Percentiles rank a stretch among this genome's conserved stretches.
phyloP scores from a whole-genome alignment of 2,888 invertebrate genomes.

The Gnatocerus cornutus region DNA sequence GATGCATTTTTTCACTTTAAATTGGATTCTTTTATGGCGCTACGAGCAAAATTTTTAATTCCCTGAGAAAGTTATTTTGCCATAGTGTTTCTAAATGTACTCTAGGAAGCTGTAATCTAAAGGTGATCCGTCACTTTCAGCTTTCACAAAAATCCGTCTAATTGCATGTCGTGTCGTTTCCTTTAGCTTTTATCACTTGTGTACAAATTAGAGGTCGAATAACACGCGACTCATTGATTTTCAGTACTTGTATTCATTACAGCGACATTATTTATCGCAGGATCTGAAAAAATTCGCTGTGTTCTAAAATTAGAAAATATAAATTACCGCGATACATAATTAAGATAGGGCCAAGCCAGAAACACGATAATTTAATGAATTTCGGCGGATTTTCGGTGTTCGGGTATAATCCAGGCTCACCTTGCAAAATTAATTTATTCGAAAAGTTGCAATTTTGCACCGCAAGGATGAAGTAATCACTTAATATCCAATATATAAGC shows the following conservation, averaged over 20 bases:
- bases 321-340: constrained; percentile 33
- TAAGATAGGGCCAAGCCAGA: constrained; percentile 24
- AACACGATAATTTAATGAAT: constrained; percentile 26
- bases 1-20: constrained; percentile 56
- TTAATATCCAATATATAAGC: constrained; percentile 1
- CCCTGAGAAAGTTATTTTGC: constrained; percentile 1
- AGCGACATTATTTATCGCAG: background rate
- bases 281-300: background rate
- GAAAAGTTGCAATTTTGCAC: background rate
- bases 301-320: constrained; percentile 35
- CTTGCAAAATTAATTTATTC: no score
- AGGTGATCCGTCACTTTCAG: background rate
- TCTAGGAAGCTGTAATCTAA: constrained; percentile 17
- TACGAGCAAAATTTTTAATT: constrained; percentile 8
- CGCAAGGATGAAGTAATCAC: constrained; percentile 5
- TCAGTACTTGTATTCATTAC: no score
- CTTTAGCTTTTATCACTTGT: constrained; percentile 16
- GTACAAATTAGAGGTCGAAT: constrained; percentile 14
- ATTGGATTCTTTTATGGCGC: constrained; percentile 19
- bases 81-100: constrained; percentile 11
- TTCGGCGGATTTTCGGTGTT: constrained; percentile 4
- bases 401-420: no score
- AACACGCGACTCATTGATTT: constrained; percentile 12
- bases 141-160: background rate
- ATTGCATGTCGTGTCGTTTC: background rate